phyloP scores from a whole-genome alignment of 1,140 invertebrate species.

The Lanistes nyassanus region DNA sequence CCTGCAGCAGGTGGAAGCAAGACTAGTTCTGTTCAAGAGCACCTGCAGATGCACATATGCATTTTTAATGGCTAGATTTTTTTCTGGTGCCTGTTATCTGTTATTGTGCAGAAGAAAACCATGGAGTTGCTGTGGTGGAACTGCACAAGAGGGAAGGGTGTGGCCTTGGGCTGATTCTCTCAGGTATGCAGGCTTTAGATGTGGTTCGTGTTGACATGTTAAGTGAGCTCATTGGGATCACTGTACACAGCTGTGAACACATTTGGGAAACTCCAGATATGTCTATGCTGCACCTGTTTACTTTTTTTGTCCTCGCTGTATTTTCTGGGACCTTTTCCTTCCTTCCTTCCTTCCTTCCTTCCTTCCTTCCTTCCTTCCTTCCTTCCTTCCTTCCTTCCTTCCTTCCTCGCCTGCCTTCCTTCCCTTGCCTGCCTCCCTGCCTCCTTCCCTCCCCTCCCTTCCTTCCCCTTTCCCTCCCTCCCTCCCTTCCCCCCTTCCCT shows the following conservation, averaged over 20 bases:
- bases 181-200: constrained; percentile 46
- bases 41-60: not conserved
- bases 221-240: not conserved
- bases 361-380: not conserved
- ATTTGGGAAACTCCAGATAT: not conserved
- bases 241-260: not conserved
- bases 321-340: not conserved
- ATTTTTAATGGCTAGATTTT: not conserved
- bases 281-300: not conserved
- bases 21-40: not conserved
- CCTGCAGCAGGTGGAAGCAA: not conserved
- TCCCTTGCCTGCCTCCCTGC: not conserved
- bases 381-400: not conserved
- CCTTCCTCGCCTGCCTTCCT: not conserved
- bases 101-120: constrained; percentile 51
- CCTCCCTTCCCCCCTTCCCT: too few species aligned
- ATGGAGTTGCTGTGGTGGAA: constrained; percentile 54
- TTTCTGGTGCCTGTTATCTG: constrained; percentile 14
- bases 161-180: constrained; percentile 61
- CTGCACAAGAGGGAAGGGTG: constrained; percentile 60
- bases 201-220: not conserved
- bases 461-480: constrained; percentile 5
- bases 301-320: not conserved
- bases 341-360: too few species aligned
- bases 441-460: constrained; percentile 1